Conservation (phyloP, 2,113 vertebrate species). For the Coturnix japonica region DNA sequence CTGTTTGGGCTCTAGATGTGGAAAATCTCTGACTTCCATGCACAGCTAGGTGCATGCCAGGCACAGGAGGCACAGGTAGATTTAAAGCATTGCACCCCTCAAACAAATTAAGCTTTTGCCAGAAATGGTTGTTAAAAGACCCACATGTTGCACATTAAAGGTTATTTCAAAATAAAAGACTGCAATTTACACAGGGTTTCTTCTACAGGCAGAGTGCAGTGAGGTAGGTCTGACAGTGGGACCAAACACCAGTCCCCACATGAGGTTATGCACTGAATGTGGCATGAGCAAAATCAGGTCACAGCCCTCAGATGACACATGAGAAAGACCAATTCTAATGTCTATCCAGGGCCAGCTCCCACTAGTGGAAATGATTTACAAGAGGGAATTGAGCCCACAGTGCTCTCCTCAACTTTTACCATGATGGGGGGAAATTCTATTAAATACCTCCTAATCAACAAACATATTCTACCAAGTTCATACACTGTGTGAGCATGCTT, state of each 20-base stretch:
- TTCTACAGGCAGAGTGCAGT: background rate
- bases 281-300: background rate
- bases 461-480: background rate
- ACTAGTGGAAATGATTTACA: background rate
- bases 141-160: constrained; percentile 6
- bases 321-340: background rate
- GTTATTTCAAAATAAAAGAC: background rate
- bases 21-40: background rate
- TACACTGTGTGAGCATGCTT: accelerated
- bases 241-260: background rate
- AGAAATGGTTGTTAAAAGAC: constrained; percentile 19
- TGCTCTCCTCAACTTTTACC: background rate
- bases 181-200: background rate
- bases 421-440: background rate
- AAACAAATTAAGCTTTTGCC: background rate
- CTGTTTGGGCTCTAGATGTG: background rate
- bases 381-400: background rate
- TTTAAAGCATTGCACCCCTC: background rate
- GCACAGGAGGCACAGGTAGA: constrained; percentile 23
- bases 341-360: background rate
- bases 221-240: background rate
- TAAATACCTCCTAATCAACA: background rate
- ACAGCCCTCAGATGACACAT: background rate
- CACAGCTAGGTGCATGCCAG: background rate
- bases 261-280: accelerated